Percentiles rank a stretch among this genome's conserved stretches.
Evolutionary conservation across 2,888 invertebrate genomes (phyloP).

Genomic region (Mongoloraphidia duomilia): DNA sequence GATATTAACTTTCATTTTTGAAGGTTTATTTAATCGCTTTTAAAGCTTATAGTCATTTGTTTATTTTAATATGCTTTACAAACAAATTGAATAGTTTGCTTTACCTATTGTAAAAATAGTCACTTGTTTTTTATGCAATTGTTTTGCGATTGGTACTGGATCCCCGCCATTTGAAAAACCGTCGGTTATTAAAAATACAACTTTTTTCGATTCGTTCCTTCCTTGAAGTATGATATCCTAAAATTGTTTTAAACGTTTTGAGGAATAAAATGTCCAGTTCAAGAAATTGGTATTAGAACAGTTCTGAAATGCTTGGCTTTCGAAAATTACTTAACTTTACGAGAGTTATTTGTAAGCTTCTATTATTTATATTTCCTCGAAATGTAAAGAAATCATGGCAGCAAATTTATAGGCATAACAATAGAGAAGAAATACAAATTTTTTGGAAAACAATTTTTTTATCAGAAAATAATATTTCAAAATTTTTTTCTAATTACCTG

Average conservation of each 20-base stretch:
- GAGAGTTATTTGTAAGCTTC: neutral
- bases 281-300: neutral
- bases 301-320: too few relatives aligned
- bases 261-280: neutral
- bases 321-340: too few relatives aligned
- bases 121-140: conserved; percentile 34
- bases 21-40: too few relatives aligned
- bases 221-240: conserved; percentile 34
- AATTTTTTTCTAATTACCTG: conserved; percentile 28
- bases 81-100: neutral
- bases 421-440: neutral
- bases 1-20: too few relatives aligned
- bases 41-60: too few relatives aligned
- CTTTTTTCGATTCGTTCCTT: conserved; percentile 36
- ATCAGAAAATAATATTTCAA: neutral
- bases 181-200: conserved; percentile 53
- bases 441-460: neutral
- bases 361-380: conserved; percentile 8
- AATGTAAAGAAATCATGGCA: neutral
- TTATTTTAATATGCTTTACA: too few relatives aligned
- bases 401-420: neutral
- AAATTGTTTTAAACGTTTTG: conserved; percentile 8
- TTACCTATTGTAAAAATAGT: conserved; percentile 37
- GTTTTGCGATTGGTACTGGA: conserved; percentile 42
- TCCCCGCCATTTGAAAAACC: conserved; percentile 57